Evolutionary conservation across 2,888 invertebrate species (phyloP), one percentile per base, ranked within the genome.

Genomic region (Lepidochrysops patricia): DNA sequence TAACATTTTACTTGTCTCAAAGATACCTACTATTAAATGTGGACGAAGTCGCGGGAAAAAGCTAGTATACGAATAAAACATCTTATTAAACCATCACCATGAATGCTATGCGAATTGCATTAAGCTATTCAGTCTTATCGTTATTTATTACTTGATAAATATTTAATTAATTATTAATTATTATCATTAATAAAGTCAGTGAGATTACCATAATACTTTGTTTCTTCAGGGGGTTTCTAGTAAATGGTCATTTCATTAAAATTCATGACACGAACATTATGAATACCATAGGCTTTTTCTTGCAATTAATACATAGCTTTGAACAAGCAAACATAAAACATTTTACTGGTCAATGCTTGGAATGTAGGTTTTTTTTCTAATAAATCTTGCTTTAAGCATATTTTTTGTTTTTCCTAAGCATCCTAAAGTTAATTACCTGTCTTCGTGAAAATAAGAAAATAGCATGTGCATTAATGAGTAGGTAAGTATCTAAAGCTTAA

Each of bases 321-420:
- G 13, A 50, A 54, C 19, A 54, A 32, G 15, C 32, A 15, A 29
- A 27, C 27, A 50, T 52, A 50, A 50, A 50, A 52, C 52, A 52
- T 26, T 13, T 52, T 13, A 9, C 15, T 15, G 26, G 2, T 13
- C 7, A 15, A 7, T 27, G 15, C 13, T 26, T 29, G 7, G 7
- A 52, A 13, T 23, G 43, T 4, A 19, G 9, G 19, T 19, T 43
- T 43, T 43, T n/a, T 34, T 12, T 9, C 9, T 9, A 9, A 9
- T 43, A 43, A 43, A 23, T 23, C 43, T 43, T n/a, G n/a, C n/a
- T 43, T 19, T 9, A 19, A 9, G 19, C 43, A 9, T 7, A n/a
- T n/a, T n/a, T n/a, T n/a, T n/a, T n/a, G n/a, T n/a, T n/a, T n/a
- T n/a, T n/a, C n/a, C n/a, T n/a, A n/a, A n/a, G n/a, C n/a, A n/a